Base-by-base conservation (phyloP, 2,888 invertebrate genomes). In the Drosophila anomalata region DNA sequence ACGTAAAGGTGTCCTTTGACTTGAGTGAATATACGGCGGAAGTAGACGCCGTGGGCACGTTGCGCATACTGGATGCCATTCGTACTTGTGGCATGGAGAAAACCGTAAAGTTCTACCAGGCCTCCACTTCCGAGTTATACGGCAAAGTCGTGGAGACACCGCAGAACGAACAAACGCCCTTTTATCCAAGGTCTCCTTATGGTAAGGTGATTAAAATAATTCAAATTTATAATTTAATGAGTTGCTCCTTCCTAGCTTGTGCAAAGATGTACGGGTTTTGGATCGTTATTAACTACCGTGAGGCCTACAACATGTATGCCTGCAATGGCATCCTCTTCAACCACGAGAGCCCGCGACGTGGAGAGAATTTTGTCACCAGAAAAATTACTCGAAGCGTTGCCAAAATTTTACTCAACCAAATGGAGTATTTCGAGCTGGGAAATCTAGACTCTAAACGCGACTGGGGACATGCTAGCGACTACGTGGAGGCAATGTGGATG, bases 401-500 rank as follows among this genome's bases (percentile, higher is more conserved):
- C 8, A 99, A 99, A 93, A 99, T 99, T 81, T 94, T 94, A 61
- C 93, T 98, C 8, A 97, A 98, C 0, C 94, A 97, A 69, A 94
- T 97, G 91, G 95, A 97, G 69, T 93, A 92, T 70, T 92, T 99
- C 57, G 98, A 98, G 90, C 93, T 99, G 65, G 99, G 99, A 17
- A 98, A 98, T 91, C 92, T 99, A 87, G 98, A 99, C 91, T 96
- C 99, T 14, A 96, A 96, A 90, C 94, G 99, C 87, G 99, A 99
- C 92, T 99, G 99, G 99, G 99, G 99, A 6, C 98, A 98, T 92
- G 98, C 98, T 1, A 96, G 95, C 92, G 99, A 99, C 92, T 99
- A 98, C 91, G 97, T 99, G 7, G 97, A 98, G 96, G 99, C 99
- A 0, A 99, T 99, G 99, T 99, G 99, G 99, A 92, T 98, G 91